Percentiles rank a stretch among this genome's conserved stretches.
Evolutionary conservation across 2,113 vertebrate species (phyloP).

Genomic region (Orycteropus afer): DNA sequence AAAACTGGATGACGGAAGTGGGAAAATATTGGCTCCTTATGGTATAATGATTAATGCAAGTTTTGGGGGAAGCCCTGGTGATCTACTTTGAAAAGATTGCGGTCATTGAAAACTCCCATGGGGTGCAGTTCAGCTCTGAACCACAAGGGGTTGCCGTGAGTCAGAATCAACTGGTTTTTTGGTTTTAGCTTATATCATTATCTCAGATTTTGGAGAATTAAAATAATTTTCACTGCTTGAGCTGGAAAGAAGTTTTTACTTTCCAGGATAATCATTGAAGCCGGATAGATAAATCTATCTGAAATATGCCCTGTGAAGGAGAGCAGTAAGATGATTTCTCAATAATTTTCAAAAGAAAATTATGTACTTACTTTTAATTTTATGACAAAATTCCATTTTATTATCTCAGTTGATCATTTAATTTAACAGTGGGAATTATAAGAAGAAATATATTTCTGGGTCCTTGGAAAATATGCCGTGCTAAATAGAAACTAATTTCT

Average conservation of each 20-base stretch:
- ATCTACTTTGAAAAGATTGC: neutral
- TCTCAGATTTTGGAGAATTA: conserved; percentile 14
- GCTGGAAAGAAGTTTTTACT: conserved; percentile 12
- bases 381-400: neutral
- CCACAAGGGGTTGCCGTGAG: neutral
- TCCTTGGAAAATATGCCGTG: neutral
- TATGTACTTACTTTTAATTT: conserved; percentile 1
- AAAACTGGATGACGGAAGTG: conserved; percentile 19
- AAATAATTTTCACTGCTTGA: conserved; percentile 40
- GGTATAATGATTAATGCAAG: neutral
- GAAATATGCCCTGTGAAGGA: neutral
- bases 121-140: neutral
- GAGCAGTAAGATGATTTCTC: neutral
- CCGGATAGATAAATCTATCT: neutral
- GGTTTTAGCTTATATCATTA: neutral
- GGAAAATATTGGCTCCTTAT: neutral
- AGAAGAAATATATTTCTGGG: neutral
- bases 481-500: neutral
- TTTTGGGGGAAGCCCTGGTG: neutral
- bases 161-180: neutral
- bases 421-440: conserved; percentile 15
- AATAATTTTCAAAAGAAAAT: neutral
- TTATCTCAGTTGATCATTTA: neutral
- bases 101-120: neutral
- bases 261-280: neutral